Evolutionary conservation across 2,888 invertebrate species (phyloP).

Genomic region (Tipula lateralis): DNA sequence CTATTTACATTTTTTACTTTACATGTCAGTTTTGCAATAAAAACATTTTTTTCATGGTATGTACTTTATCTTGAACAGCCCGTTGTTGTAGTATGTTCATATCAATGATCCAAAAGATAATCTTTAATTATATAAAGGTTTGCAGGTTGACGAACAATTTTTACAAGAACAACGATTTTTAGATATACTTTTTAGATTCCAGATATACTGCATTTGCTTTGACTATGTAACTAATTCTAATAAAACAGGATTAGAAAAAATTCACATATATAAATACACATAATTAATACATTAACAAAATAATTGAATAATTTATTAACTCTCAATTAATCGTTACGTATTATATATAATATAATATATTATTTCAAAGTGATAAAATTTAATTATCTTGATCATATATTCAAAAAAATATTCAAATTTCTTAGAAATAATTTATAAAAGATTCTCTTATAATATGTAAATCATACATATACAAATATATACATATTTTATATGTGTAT

Average conservation of each 20-base stretch:
- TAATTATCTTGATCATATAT: not conserved
- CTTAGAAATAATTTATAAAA: not conserved
- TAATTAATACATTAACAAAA: not conserved
- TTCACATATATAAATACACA: too few relatives aligned
- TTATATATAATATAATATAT: not conserved
- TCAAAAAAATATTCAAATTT: not conserved
- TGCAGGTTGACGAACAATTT: too few relatives aligned
- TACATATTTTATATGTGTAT: not conserved
- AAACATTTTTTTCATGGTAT: too few relatives aligned
- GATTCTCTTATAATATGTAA: conserved; percentile 2
- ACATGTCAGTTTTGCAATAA: too few relatives aligned
- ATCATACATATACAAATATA: not conserved
- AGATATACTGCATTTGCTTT: too few relatives aligned
- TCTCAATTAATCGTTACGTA: not conserved
- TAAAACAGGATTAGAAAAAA: too few relatives aligned
- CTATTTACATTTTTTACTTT: too few relatives aligned
- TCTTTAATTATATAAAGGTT: too few relatives aligned
- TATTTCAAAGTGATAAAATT: not conserved
- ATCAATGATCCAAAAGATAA: too few relatives aligned
- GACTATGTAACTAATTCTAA: too few relatives aligned
- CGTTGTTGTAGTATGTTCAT: not conserved
- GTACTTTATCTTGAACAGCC: conserved; percentile 26
- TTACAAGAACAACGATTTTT: too few relatives aligned
- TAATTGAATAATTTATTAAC: not conserved
- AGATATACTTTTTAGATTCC: too few relatives aligned